These are phyloP conservation scores for Nematostella vectensis DNA, from an alignment of 92 coral and sea anemone species.

Conservation along the genomic window DNA sequence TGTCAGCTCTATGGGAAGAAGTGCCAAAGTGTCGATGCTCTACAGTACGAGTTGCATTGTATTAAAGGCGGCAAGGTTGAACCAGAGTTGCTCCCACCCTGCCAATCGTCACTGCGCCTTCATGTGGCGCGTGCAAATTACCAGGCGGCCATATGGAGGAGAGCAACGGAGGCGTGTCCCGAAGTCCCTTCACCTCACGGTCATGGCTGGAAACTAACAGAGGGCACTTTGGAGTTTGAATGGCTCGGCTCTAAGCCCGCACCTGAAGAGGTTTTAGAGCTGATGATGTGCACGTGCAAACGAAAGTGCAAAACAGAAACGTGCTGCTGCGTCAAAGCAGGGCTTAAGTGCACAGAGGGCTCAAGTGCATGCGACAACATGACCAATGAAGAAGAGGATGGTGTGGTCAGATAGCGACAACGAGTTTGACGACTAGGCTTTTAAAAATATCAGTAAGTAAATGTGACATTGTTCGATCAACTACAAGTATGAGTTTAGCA, in stretches of 20 bases:
- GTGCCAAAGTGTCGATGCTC: conserved; percentile 20
- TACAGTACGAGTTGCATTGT: conserved; percentile 45
- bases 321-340: conserved; percentile 42
- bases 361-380: conserved; percentile 29
- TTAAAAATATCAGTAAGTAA: not conserved
- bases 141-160: conserved; percentile 48
- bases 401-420: conserved; percentile 17
- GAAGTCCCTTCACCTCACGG: conserved; percentile 48
- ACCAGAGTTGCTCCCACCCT: conserved; percentile 52
- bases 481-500: too few relatives aligned
- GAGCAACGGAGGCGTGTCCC: conserved; percentile 32
- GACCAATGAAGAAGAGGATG: conserved; percentile 9
- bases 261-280: conserved; percentile 52
- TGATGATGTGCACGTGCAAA: conserved; percentile 45
- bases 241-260: conserved; percentile 53
- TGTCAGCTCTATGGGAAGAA: conserved; percentile 41
- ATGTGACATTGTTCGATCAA: not conserved
- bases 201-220: conserved; percentile 31
- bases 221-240: conserved; percentile 17
- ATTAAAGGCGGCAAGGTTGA: conserved; percentile 49
- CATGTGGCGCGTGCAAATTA: conserved; percentile 40
- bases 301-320: conserved; percentile 18
- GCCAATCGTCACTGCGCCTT: conserved; percentile 41
- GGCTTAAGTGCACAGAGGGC: conserved; percentile 54
- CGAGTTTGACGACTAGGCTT: conserved; percentile 13